Evolutionary conservation across 1,140 invertebrate genomes (phyloP).

Genomic region (Phenacoccus solenopsis): DNA sequence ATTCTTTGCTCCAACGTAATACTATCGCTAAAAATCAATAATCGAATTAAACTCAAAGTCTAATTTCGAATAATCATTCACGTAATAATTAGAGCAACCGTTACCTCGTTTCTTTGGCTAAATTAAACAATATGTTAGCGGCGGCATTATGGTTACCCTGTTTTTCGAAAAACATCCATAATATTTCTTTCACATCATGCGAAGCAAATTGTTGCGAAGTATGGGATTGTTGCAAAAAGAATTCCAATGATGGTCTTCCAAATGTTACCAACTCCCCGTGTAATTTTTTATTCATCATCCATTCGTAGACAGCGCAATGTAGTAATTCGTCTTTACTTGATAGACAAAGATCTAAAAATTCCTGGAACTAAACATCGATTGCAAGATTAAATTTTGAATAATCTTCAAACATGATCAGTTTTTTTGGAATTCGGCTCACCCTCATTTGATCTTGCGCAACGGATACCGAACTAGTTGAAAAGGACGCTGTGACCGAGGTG

Average conservation of each 20-base stretch:
- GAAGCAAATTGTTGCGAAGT: slow-evolving; percentile 21
- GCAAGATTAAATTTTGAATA: not conserved
- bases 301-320: slow-evolving; percentile 84
- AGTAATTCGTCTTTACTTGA: slow-evolving; percentile 60
- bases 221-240: slow-evolving; percentile 25
- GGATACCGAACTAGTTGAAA: not conserved
- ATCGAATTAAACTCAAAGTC: not conserved
- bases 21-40: slow-evolving; percentile 29
- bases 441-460: not conserved
- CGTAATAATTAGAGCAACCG: not conserved
- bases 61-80: not conserved
- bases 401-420: not conserved
- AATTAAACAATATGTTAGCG: slow-evolving; percentile 75
- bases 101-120: slow-evolving; percentile 71
- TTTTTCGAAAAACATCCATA: slow-evolving; percentile 94
- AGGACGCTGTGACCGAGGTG: slow-evolving; percentile 13
- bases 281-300: slow-evolving; percentile 71
- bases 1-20: slow-evolving; percentile 58
- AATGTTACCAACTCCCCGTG: slow-evolving; percentile 64
- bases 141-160: slow-evolving; percentile 82
- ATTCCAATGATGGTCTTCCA: slow-evolving; percentile 54
- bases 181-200: slow-evolving; percentile 58
- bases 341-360: slow-evolving; percentile 24
- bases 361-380: slow-evolving; percentile 7
- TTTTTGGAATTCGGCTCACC: not conserved